phyloP scores from a whole-genome alignment of 2,797 vertebrate species.

The Sebastes vulpes region DNA sequence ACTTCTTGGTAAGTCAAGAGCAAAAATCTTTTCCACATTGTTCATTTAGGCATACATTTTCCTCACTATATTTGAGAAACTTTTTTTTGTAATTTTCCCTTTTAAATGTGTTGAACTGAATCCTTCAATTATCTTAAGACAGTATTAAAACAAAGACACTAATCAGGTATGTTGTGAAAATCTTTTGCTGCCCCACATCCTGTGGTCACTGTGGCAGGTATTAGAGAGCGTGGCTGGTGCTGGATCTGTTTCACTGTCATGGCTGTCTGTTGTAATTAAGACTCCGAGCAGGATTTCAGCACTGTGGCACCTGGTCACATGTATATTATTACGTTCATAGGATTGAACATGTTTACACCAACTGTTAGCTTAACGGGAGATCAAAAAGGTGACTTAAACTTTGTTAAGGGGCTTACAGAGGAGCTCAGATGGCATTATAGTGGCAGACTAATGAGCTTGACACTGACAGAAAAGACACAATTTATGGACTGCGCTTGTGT shows the following conservation, averaged over 20 bases:
- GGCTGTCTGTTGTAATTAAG: constrained; percentile 64
- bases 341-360: constrained; percentile 76
- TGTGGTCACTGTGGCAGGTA: constrained; percentile 23
- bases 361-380: constrained; percentile 67
- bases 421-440: constrained; percentile 55
- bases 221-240: constrained; percentile 17
- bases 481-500: background rate
- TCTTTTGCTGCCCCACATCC: constrained; percentile 20
- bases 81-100: background rate
- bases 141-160: constrained; percentile 10
- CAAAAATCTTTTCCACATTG: background rate
- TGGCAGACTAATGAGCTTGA: constrained; percentile 29
- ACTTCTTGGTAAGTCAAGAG: background rate
- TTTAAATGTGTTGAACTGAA: background rate
- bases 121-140: background rate
- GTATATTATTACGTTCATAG: constrained; percentile 74
- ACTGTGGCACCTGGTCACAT: constrained; percentile 30
- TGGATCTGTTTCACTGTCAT: constrained; percentile 52
- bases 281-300: constrained; percentile 39
- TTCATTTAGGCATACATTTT: background rate
- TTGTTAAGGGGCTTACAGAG: constrained; percentile 67
- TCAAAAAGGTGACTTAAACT: constrained; percentile 73
- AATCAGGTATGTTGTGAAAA: background rate
- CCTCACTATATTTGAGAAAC: background rate
- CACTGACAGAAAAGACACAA: constrained; percentile 18